A percentile compares a stretch with the other conserved stretches of the same genome.
These are phyloP conservation scores for Mycetomoellerius zeteki DNA, from an alignment of 1,140 invertebrate genomes.

Conservation along the genomic window DNA sequence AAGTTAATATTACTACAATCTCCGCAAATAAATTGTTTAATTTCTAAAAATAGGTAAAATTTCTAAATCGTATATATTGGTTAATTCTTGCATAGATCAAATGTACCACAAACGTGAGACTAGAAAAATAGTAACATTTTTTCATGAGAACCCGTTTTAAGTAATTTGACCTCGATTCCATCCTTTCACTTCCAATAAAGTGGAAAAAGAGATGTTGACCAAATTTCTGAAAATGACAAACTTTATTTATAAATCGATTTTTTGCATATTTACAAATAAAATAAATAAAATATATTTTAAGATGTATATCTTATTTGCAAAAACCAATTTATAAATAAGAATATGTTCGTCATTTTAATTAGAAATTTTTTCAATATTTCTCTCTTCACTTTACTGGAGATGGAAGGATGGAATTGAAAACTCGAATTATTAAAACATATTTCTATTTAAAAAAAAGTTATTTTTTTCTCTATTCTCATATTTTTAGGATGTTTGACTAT, in stretches of 20 bases:
- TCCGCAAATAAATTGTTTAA: neutral
- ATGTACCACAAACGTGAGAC: neutral
- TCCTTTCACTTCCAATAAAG: neutral
- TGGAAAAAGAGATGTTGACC: neutral
- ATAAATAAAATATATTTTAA: neutral
- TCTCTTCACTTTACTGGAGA: neutral
- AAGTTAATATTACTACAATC: neutral
- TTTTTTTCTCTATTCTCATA: no score
- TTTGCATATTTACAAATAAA: neutral
- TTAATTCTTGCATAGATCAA: neutral
- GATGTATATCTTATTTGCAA: neutral
- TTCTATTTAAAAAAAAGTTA: neutral
- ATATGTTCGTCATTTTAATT: neutral
- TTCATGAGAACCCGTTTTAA: neutral
- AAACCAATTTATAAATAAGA: neutral
- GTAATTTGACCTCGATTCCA: neutral
- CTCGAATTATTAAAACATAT: neutral
- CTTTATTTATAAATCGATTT: neutral
- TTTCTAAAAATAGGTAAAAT: neutral
- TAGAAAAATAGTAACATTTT: neutral
- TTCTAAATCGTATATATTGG: neutral
- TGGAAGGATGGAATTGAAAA: neutral
- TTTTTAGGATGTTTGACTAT: neutral
- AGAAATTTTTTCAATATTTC: neutral
- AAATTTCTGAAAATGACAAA: neutral